phyloP scores from a whole-genome alignment of 2,797 vertebrate genomes.

The Pteronotus mesoamericanus region DNA sequence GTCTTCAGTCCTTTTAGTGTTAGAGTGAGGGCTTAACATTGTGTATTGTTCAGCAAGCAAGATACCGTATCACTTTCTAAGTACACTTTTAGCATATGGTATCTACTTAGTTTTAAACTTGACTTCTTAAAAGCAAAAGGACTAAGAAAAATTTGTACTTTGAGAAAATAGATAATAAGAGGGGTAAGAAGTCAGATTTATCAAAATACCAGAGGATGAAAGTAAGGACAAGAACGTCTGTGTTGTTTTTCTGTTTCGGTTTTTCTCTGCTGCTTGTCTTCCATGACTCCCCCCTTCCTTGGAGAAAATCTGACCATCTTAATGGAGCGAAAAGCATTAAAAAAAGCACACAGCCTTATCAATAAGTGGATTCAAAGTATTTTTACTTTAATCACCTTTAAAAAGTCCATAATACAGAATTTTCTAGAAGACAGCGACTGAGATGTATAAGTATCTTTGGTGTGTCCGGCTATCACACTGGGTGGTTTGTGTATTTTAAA shows the following conservation, averaged over 20 bases:
- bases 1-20: neutral
- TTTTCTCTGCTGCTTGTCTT: neutral
- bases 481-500: neutral
- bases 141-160: neutral
- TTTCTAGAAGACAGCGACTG: neutral
- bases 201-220: conserved; percentile 23
- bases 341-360: neutral
- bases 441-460: neutral
- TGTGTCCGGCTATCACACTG: neutral
- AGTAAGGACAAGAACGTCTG: neutral
- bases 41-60: neutral
- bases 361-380: conserved; percentile 13
- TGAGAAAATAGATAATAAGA: neutral
- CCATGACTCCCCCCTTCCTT: neutral
- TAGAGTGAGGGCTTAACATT: neutral
- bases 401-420: neutral
- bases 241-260: conserved; percentile 12
- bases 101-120: conserved; percentile 56
- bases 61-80: neutral
- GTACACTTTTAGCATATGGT: neutral
- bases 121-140: neutral
- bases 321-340: neutral
- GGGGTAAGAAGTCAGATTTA: neutral
- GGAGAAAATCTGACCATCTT: neutral
- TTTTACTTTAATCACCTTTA: neutral